Evolutionary conservation across 2,113 vertebrate species (phyloP).

Genomic region (Sarotherodon lohbergeri): DNA sequence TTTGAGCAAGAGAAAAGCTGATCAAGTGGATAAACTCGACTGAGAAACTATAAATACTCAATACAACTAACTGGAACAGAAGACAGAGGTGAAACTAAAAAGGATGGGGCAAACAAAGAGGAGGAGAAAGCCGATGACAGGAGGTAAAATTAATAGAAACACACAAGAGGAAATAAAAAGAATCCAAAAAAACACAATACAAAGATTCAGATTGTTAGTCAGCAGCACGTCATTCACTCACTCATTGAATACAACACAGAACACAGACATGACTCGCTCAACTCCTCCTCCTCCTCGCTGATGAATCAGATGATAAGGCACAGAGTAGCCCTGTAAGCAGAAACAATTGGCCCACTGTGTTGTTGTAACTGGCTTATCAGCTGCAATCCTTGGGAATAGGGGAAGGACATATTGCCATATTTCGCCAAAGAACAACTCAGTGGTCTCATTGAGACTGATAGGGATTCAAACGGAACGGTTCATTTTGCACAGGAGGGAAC

Average conservation of each 20-base stretch:
- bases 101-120: not conserved
- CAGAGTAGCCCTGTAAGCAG: conserved; percentile 49
- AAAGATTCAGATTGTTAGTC: not conserved
- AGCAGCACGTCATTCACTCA: not conserved
- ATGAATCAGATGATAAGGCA: conserved; percentile 39
- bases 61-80: not conserved
- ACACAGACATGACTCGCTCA: not conserved
- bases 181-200: not conserved
- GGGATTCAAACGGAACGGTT: conserved; percentile 36
- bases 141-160: not conserved
- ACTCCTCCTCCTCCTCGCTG: not conserved
- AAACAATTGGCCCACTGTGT: conserved; percentile 41
- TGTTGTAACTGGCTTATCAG: conserved; percentile 36
- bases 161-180: not conserved
- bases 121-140: not conserved
- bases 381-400: conserved; percentile 1
- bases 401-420: conserved; percentile 29
- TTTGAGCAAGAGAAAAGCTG: not conserved
- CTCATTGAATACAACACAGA: not conserved
- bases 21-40: not conserved
- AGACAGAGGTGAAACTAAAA: not conserved
- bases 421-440: conserved; percentile 7
- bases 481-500: conserved; percentile 29
- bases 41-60: not conserved
- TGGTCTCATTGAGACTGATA: conserved; percentile 49